Base-by-base conservation (phyloP, 2,113 vertebrate genomes). In the Trematocara unimaculatum region DNA sequence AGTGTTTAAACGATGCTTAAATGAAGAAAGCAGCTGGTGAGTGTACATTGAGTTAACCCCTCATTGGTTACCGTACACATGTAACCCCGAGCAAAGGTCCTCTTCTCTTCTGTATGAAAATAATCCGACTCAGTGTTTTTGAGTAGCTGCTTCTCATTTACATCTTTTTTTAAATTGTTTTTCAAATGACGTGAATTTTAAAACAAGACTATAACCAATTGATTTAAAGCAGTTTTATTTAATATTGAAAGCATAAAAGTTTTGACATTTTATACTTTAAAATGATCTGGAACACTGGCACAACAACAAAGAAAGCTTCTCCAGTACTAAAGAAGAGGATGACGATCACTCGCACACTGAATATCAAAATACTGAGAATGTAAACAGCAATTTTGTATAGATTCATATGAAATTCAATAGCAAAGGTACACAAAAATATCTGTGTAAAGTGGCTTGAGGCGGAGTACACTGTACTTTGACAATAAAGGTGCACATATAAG, bases 161-260 rank as follows among this genome's bases (percentile, higher is more conserved):
- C 35, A 67, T 14, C 4, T 1, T 2, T 70, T 33, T 38, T 13
- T 2, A 0, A n/a, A 64, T 64, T 64, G 60, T 42, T 70, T 70
- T 70, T 70, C 12, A 70, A 70, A 51, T 47, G 10, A 70, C 5
- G 0, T 17, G 31, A 33, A 6, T 17, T 79, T 33, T 8, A 13
- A 17, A 74, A 47, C 49, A 84, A 17, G 40, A 58, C 14, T 45
- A 47, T 8, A 3, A 4, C 56, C 8, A 4, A 17, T 13, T 62
- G 18, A 2, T 60, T 89, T 78, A 29, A 84, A 42, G 14, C 51
- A 42, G 6, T 13, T 91, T 93, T 88, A 89, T 91, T 91, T 64
- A 33, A 60, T 20, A 79, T 31, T 56, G 2, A 10, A 23, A 45
- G 15, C 33, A 40, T 80, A 18, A 51, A 31, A 1, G 11, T 13